Percentiles rank a stretch among this genome's conserved stretches.
Evolutionary conservation across 2,113 vertebrate genomes (phyloP).

Genomic region (Petrocephalus zakoni): DNA sequence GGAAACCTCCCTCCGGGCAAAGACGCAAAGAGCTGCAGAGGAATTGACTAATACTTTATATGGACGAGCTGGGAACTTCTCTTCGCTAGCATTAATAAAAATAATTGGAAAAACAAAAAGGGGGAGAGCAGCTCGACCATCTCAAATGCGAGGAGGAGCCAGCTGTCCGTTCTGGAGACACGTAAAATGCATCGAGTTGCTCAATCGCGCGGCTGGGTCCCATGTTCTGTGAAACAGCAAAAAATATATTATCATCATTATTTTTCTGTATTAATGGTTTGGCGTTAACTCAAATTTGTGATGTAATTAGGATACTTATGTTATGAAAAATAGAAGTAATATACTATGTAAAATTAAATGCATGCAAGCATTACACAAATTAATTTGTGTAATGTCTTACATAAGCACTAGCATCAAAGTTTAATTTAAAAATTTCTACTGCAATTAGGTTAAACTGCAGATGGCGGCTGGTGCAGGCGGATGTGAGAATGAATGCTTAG

Average conservation of each 20-base stretch:
- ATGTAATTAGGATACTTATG: conserved; percentile 13
- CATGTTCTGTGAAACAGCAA: neutral
- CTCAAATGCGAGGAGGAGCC: neutral
- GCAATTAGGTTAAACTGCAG: neutral
- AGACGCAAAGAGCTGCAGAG: conserved; percentile 24
- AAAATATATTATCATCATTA: neutral
- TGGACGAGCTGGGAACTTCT: conserved; percentile 24
- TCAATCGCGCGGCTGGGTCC: neutral
- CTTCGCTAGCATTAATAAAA: neutral
- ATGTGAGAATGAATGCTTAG: conserved; percentile 11
- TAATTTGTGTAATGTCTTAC: conserved; percentile 17
- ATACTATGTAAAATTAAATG: conserved; percentile 15
- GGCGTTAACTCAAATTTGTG: conserved; percentile 1
- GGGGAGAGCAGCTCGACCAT: neutral
- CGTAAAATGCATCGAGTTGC: neutral
- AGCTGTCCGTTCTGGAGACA: neutral
- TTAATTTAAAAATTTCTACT: conserved; percentile 15
- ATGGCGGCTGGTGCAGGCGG: neutral
- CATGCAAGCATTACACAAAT: conserved; percentile 13
- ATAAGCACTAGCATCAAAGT: conserved; percentile 15
- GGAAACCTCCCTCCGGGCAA: conserved; percentile 9
- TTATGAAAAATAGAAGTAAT: conserved; percentile 10
- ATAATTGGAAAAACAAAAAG: conserved; percentile 4
- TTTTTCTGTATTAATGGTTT: neutral
- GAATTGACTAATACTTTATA: conserved; percentile 21